Evolutionary conservation across 2,888 invertebrate genomes (phyloP).

Genomic region (Drosophila paracracens): DNA sequence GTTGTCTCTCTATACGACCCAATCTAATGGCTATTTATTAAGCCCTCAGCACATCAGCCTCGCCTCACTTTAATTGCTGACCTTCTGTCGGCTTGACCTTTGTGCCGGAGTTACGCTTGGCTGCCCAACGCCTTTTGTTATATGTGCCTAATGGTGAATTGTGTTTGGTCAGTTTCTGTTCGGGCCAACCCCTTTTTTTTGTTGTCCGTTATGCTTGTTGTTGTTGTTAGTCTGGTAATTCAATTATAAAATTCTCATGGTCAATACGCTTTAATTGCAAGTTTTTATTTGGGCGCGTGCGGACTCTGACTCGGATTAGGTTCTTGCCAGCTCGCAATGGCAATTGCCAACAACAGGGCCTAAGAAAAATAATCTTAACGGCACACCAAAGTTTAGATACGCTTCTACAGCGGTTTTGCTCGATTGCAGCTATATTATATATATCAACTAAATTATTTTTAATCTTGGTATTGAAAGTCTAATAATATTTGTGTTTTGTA

Average conservation of each 20-base stretch:
- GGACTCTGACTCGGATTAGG: slow-evolving; percentile 42
- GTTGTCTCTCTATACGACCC: not conserved
- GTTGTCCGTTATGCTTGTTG: not conserved
- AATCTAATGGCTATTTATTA: slow-evolving; percentile 57
- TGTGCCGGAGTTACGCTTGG: slow-evolving; percentile 52
- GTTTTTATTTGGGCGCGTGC: slow-evolving; percentile 68
- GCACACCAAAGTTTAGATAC: not conserved
- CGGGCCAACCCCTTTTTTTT: slow-evolving; percentile 44
- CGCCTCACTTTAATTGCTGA: slow-evolving; percentile 68
- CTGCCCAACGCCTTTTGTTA: slow-evolving; percentile 21
- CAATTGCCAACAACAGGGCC: slow-evolving; percentile 5
- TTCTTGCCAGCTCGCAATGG: slow-evolving; percentile 8
- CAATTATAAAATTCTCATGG: slow-evolving; percentile 78
- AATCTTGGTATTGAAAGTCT: no score
- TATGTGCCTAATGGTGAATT: slow-evolving; percentile 17
- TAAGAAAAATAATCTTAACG: not conserved
- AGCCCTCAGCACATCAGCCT: slow-evolving; percentile 48
- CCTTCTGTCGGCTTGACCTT: slow-evolving; percentile 61
- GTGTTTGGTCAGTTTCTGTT: slow-evolving; percentile 35
- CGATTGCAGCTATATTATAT: no score
- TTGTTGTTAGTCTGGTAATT: slow-evolving; percentile 56
- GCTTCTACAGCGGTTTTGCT: not conserved
- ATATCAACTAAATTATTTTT: no score
- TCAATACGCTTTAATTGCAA: slow-evolving; percentile 80
- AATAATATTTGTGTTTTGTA: no score